These are phyloP conservation scores for Alethe diademata DNA, from an alignment of 2,113 vertebrate species.

Conservation along the genomic window DNA sequence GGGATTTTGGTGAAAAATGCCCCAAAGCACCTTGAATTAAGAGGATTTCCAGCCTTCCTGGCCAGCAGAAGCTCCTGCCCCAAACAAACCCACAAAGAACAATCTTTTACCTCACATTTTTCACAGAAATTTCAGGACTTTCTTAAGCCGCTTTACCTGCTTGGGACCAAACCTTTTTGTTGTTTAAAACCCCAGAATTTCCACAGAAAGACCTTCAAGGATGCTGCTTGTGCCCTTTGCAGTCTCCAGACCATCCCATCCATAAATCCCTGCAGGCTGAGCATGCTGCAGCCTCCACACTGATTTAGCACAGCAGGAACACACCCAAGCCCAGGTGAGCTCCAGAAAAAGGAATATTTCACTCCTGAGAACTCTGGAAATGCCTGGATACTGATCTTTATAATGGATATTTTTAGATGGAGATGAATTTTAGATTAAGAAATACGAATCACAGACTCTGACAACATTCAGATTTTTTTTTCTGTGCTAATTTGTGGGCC, in stretches of 20 bases:
- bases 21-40: background rate
- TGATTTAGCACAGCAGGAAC: background rate
- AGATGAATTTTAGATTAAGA: background rate
- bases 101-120: fast-evolving
- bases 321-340: background rate
- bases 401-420: background rate
- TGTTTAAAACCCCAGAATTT: background rate
- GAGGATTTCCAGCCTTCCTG: background rate
- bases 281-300: background rate
- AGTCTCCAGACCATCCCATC: background rate
- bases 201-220: background rate
- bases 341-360: background rate
- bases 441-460: background rate
- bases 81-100: background rate
- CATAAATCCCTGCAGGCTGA: background rate
- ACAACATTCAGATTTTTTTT: background rate
- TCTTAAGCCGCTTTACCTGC: background rate
- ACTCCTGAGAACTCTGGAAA: background rate
- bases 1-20: background rate
- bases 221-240: background rate
- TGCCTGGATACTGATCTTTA: background rate
- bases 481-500: background rate
- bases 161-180: background rate
- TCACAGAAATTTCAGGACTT: background rate
- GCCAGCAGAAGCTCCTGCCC: background rate